A percentile compares a stretch with the other conserved stretches of the same genome.
Evolutionary conservation across 2,113 vertebrate genomes (phyloP).

Genomic region (Arenaria interpres): DNA sequence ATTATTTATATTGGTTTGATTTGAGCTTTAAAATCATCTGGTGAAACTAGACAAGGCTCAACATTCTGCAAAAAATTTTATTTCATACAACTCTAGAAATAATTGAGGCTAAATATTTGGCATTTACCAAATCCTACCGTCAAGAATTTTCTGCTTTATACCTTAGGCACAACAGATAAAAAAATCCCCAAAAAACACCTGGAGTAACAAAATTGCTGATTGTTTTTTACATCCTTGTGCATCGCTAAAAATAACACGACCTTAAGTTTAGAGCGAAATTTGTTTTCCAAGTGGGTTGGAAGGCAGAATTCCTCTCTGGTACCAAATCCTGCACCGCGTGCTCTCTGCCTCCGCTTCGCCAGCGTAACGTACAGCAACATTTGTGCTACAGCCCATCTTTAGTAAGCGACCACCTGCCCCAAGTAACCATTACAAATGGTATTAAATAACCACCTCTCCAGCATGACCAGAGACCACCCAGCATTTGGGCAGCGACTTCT

Average conservation of each 20-base stretch:
- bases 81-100: constrained; percentile 54
- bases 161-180: background rate
- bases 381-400: background rate
- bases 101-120: constrained; percentile 47
- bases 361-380: background rate
- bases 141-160: background rate
- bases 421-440: constrained; percentile 24
- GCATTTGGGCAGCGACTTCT: background rate
- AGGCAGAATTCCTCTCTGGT: background rate
- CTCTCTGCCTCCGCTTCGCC: background rate
- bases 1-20: constrained; percentile 82
- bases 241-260: background rate
- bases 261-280: background rate
- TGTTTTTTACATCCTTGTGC: background rate
- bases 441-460: constrained; percentile 44
- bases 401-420: constrained; percentile 1
- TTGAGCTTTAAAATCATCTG: constrained; percentile 70
- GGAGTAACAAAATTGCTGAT: background rate
- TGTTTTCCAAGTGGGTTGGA: background rate
- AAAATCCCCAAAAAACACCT: background rate
- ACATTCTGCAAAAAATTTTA: constrained; percentile 70
- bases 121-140: constrained; percentile 40
- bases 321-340: background rate
- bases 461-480: constrained; percentile 44
- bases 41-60: constrained; percentile 75